These are phyloP conservation scores for Atopsyche davidsoni DNA, from an alignment of 1,140 invertebrate species.

Conservation along the genomic window DNA sequence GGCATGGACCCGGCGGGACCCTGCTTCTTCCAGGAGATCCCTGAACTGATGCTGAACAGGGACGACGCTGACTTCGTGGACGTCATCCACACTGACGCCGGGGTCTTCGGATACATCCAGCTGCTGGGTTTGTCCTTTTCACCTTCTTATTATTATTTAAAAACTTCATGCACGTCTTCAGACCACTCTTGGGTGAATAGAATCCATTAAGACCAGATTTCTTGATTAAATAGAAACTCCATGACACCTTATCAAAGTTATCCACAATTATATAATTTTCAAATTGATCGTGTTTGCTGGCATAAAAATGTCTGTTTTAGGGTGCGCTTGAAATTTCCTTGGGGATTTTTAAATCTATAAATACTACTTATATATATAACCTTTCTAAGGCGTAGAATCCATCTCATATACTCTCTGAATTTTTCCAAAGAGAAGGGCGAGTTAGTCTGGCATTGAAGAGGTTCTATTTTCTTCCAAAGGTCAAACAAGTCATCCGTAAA, in stretches of 20 bases:
- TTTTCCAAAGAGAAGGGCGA: not conserved
- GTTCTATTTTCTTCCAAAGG: too few species aligned
- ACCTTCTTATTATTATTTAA: not conserved
- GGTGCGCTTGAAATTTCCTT: too few species aligned
- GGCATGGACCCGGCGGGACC: conserved; percentile 69
- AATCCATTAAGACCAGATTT: not conserved
- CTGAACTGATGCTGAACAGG: conserved; percentile 51
- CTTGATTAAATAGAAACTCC: not conserved
- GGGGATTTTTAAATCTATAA: too few species aligned
- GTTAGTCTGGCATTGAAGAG: conserved; percentile 18
- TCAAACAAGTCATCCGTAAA: not conserved
- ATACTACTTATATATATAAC: too few species aligned
- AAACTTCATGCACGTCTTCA: not conserved
- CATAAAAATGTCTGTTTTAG: too few species aligned
- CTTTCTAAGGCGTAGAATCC: too few species aligned
- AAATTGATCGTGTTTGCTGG: not conserved
- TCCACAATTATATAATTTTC: not conserved
- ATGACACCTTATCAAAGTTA: not conserved
- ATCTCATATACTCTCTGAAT: not conserved
- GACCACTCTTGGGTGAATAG: not conserved
- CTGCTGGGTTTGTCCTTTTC: conserved; percentile 32
- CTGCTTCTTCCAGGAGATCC: conserved; percentile 51
- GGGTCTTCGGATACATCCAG: conserved; percentile 45
- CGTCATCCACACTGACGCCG: conserved; percentile 63
- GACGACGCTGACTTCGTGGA: conserved; percentile 67